Percentiles rank a stretch among this genome's conserved stretches.
Evolutionary conservation across 1,140 invertebrate genomes (phyloP).

Genomic region (Laupala kohalensis): DNA sequence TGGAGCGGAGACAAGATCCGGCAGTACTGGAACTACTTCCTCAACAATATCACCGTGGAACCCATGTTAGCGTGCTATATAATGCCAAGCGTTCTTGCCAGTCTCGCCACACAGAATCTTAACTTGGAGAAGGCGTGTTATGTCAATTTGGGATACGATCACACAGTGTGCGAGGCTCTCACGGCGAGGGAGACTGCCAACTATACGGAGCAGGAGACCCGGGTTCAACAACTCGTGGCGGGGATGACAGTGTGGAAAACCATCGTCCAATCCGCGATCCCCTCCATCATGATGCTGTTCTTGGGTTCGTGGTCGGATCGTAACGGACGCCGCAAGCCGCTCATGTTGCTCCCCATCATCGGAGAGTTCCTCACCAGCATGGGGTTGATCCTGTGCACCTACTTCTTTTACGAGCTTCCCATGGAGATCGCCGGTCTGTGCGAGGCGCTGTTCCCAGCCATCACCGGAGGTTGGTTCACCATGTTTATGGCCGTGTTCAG

Average conservation of each 20-base stretch:
- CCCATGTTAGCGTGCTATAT: constrained; percentile 66
- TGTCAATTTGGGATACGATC: constrained; percentile 57
- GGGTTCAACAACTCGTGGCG: constrained; percentile 62
- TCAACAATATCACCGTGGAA: constrained; percentile 57
- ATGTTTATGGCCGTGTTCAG: constrained; percentile 84
- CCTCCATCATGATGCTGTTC: constrained; percentile 61
- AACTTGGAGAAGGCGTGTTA: constrained; percentile 73
- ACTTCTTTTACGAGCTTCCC: constrained; percentile 54
- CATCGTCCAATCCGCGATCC: constrained; percentile 56
- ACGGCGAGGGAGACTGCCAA: constrained; percentile 52
- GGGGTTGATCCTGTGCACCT: constrained; percentile 63
- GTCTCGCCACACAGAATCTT: constrained; percentile 65
- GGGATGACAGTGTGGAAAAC: constrained; percentile 70
- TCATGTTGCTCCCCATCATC: constrained; percentile 67
- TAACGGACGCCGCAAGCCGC: constrained; percentile 61
- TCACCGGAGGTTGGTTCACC: constrained; percentile 74
- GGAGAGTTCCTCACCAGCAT: constrained; percentile 65
- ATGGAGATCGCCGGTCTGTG: constrained; percentile 57
- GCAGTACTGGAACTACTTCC: constrained; percentile 18
- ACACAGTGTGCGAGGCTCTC: constrained; percentile 56
- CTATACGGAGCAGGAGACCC: constrained; percentile 52
- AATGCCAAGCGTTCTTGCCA: constrained; percentile 60
- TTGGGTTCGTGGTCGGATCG: constrained; percentile 66
- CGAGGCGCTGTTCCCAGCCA: constrained; percentile 60
- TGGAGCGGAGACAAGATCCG: neutral